phyloP scores from a whole-genome alignment of 2,797 vertebrate genomes.

The Takifugu rubripes region DNA sequence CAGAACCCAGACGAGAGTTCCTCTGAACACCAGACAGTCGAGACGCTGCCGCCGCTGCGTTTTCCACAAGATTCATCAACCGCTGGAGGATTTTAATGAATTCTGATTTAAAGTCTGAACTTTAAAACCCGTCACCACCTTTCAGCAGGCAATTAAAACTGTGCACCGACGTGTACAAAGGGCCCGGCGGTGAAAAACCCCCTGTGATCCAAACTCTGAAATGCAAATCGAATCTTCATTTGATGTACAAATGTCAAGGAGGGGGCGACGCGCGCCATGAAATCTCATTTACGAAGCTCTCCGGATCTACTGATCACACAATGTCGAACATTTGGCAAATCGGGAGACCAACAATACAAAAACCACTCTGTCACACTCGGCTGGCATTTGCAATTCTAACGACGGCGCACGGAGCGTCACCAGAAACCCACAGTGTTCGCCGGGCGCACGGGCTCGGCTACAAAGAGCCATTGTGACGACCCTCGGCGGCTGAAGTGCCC shows the following conservation, averaged over 20 bases:
- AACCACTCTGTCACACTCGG: slow-evolving; percentile 63
- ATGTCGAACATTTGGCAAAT: slow-evolving; percentile 54
- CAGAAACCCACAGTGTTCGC: slow-evolving; percentile 65
- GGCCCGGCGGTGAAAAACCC: not conserved
- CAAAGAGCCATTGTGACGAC: slow-evolving; percentile 70
- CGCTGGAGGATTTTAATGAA: not conserved
- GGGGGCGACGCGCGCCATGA: slow-evolving; percentile 21
- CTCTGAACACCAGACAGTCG: not conserved
- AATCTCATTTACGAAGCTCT: slow-evolving; percentile 47
- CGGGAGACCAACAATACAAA: slow-evolving; percentile 62
- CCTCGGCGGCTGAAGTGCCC: slow-evolving; percentile 47
- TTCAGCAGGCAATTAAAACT: not conserved
- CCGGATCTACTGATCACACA: slow-evolving; percentile 50
- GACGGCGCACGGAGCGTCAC: slow-evolving; percentile 57
- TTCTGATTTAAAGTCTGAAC: not conserved
- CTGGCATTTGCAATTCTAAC: slow-evolving; percentile 73
- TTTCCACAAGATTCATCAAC: too few relatives aligned
- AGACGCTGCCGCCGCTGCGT: too few relatives aligned
- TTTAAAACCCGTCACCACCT: not conserved
- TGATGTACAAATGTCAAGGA: slow-evolving; percentile 54
- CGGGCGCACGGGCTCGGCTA: slow-evolving; percentile 49
- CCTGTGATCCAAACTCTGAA: slow-evolving; percentile 31
- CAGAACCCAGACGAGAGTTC: too few relatives aligned
- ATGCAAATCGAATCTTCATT: slow-evolving; percentile 42
- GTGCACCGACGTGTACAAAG: slow-evolving; percentile 3